Conservation (phyloP, 2,797 vertebrate genomes). For the Silurus lanzhouensis region DNA sequence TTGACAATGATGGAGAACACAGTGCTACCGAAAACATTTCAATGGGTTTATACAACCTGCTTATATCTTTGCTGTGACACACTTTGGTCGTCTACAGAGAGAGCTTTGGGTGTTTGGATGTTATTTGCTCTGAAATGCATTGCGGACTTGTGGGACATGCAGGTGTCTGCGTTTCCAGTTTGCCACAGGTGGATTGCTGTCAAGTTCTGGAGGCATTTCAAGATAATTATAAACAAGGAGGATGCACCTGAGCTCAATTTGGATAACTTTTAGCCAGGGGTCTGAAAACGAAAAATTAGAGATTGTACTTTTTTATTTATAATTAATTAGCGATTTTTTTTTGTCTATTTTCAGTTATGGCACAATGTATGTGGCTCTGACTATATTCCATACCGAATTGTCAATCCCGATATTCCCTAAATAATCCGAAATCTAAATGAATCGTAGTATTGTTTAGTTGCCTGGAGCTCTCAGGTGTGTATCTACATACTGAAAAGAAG, state of each 20-base stretch:
- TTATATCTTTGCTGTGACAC: not conserved
- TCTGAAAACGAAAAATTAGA: not conserved
- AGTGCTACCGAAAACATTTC: not conserved
- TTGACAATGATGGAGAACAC: not conserved
- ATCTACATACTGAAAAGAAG: not conserved
- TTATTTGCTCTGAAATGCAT: not conserved
- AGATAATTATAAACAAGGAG: not conserved
- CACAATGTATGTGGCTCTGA: too few species aligned
- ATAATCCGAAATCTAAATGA: too few species aligned
- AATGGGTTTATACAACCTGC: not conserved
- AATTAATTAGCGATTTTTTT: too few species aligned
- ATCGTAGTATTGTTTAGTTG: too few species aligned
- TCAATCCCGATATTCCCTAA: too few species aligned
- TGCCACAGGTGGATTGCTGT: not conserved
- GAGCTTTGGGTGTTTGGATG: not conserved
- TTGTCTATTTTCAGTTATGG: too few species aligned
- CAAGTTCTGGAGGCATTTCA: not conserved
- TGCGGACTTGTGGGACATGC: not conserved
- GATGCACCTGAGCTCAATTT: not conserved
- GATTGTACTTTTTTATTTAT: too few species aligned
- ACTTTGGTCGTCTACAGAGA: not conserved
- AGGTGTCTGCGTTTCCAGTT: not conserved
- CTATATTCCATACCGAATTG: too few species aligned
- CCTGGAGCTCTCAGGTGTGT: not conserved
- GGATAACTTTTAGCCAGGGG: not conserved